Evolutionary conservation across 2,797 vertebrate genomes (phyloP).

Genomic region (Smutsia gigantea): DNA sequence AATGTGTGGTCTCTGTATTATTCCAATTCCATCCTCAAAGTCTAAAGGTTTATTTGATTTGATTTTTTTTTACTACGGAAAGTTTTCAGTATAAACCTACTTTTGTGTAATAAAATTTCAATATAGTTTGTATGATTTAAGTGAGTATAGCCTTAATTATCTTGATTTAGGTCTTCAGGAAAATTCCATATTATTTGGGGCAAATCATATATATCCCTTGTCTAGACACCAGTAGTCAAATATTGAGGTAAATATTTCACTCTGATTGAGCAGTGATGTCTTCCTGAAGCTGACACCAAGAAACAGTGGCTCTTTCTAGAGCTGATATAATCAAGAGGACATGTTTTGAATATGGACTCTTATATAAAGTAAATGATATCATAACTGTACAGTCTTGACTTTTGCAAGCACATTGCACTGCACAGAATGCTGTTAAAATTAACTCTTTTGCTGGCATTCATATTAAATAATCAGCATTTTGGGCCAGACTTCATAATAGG

Average conservation of each 20-base stretch:
- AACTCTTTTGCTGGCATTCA: background rate
- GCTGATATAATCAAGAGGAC: background rate
- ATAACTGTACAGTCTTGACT: background rate
- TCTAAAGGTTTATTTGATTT: background rate
- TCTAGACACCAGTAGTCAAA: background rate
- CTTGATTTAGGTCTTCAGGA: background rate
- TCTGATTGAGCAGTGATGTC: background rate
- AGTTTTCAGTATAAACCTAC: background rate
- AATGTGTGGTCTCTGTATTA: background rate
- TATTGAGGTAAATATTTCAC: background rate
- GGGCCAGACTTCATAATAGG: background rate
- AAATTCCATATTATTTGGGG: background rate
- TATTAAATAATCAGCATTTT: constrained; percentile 14
- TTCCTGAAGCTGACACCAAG: background rate
- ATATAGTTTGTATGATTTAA: background rate
- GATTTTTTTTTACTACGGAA: background rate
- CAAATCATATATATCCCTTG: background rate
- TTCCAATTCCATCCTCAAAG: background rate
- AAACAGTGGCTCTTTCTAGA: background rate
- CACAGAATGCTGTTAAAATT: background rate
- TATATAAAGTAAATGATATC: background rate
- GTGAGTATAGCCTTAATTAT: background rate
- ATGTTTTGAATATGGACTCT: background rate
- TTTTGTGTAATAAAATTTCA: background rate
- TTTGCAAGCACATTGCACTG: background rate